Evolutionary conservation across 2,888 invertebrate species (phyloP).

Genomic region (Cephus sareptanus): DNA sequence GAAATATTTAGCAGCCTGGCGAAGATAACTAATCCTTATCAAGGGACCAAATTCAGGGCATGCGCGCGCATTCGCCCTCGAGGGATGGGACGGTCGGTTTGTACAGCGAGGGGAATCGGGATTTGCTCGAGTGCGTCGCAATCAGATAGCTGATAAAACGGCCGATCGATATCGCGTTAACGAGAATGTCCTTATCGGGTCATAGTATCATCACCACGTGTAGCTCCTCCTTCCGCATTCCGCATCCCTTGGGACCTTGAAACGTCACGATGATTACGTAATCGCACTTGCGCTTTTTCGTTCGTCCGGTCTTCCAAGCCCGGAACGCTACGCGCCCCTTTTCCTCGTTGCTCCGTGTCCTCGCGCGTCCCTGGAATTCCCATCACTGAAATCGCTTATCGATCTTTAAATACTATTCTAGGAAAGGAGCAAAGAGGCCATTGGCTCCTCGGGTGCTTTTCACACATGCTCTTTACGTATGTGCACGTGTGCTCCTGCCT

Average conservation of each 20-base stretch:
- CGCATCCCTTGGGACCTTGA: background rate
- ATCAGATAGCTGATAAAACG: slow-evolving; percentile 36
- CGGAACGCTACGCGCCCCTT: background rate
- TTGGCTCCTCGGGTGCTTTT: background rate
- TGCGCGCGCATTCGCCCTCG: slow-evolving; percentile 7
- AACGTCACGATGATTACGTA: slow-evolving; percentile 3
- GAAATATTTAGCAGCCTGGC: background rate
- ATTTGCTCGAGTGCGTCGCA: slow-evolving; percentile 34
- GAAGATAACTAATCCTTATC: background rate
- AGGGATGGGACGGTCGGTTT: slow-evolving; percentile 23
- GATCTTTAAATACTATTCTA: slow-evolving; percentile 23
- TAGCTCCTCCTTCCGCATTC: background rate
- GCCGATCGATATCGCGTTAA: slow-evolving; percentile 49
- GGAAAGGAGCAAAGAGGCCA: background rate
- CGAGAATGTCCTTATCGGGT: slow-evolving; percentile 39
- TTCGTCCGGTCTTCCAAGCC: background rate
- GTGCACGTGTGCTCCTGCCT: background rate
- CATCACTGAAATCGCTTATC: slow-evolving; percentile 4
- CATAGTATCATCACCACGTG: background rate
- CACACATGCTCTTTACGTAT: background rate
- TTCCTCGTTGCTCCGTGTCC: background rate
- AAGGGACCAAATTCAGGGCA: background rate
- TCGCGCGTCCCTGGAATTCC: background rate
- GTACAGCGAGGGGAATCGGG: slow-evolving; percentile 27
- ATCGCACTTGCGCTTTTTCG: slow-evolving; percentile 1